Evolutionary conservation across 2,797 vertebrate genomes (phyloP).

Genomic region (Babyrousa celebensis): DNA sequence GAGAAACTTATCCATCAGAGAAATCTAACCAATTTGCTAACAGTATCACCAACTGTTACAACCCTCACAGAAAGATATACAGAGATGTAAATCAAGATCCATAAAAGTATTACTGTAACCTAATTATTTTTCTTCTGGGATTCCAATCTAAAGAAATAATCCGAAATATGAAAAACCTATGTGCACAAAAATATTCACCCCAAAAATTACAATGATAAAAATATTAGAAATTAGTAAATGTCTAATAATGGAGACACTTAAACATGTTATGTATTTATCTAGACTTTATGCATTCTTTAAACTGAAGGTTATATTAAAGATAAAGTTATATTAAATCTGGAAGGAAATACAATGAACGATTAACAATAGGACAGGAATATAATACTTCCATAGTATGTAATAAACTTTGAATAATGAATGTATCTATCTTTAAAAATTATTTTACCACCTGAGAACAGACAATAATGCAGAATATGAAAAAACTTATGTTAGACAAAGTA

Average conservation of each 20-base stretch:
- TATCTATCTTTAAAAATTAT: conserved; percentile 51
- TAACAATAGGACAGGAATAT: not conserved
- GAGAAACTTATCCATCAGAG: not conserved
- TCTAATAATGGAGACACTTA: conserved; percentile 31
- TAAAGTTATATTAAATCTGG: conserved; percentile 57
- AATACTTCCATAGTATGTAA: not conserved
- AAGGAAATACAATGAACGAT: conserved; percentile 67
- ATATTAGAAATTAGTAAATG: conserved; percentile 47
- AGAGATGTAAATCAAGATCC: conserved; percentile 48
- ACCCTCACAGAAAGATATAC: not conserved
- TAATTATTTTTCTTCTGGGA: conserved; percentile 53
- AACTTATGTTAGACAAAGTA: not conserved
- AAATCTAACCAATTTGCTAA: conserved; percentile 25
- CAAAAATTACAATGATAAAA: conserved; percentile 46
- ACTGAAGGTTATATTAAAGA: conserved; percentile 33
- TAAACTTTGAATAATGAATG: conserved; percentile 16
- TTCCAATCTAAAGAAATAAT: conserved; percentile 66
- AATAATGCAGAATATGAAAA: not conserved
- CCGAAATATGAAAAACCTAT: conserved; percentile 46
- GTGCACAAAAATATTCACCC: not conserved
- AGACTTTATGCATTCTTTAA: conserved; percentile 52
- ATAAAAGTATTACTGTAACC: conserved; percentile 40
- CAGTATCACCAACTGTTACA: conserved; percentile 17
- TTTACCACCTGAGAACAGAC: conserved; percentile 48
- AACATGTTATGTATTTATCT: not conserved